Percentiles rank a stretch among this genome's conserved stretches.
Conservation (phyloP, 2,888 invertebrate genomes). For the Cryptocheilus praepositus region DNA sequence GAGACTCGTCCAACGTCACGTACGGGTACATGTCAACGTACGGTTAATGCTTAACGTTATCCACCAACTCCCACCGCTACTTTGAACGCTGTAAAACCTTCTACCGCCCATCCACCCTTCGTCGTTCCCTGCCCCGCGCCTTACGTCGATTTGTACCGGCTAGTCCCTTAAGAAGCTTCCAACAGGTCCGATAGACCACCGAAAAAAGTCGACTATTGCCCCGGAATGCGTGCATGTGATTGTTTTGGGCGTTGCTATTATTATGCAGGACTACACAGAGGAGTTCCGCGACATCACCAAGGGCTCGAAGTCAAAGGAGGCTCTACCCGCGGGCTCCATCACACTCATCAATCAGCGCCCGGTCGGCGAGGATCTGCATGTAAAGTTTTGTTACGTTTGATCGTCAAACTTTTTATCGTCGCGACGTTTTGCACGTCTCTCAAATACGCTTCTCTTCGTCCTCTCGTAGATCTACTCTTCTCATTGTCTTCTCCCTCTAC, state of each 20-base stretch:
- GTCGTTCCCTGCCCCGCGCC: too few species aligned
- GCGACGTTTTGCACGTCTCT: conserved; percentile 5
- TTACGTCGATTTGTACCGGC: too few species aligned
- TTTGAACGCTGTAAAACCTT: too few species aligned
- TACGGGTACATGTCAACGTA: too few species aligned
- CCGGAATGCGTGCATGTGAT: conserved; percentile 77
- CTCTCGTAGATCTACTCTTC: conserved; percentile 34
- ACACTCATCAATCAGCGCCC: conserved; percentile 96
- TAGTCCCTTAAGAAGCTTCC: neutral
- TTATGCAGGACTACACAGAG: conserved; percentile 94
- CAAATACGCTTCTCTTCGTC: conserved; percentile 55
- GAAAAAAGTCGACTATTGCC: conserved; percentile 6
- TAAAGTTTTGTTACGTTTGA: conserved; percentile 74
- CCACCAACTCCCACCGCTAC: too few species aligned
- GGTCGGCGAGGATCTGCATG: conserved; percentile 96
- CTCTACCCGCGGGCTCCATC: conserved; percentile 93
- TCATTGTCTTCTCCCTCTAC: conserved; percentile 51
- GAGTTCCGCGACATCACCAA: conserved; percentile 98
- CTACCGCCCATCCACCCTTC: too few species aligned
- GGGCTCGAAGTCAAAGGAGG: conserved; percentile 92
- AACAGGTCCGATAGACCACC: neutral
- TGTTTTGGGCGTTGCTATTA: conserved; percentile 74
- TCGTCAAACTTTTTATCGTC: conserved; percentile 17
- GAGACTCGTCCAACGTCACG: too few species aligned
- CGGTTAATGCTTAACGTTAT: too few species aligned